Evolutionary conservation across 2,797 vertebrate genomes (phyloP).

Genomic region (Acipenser ruthenus): DNA sequence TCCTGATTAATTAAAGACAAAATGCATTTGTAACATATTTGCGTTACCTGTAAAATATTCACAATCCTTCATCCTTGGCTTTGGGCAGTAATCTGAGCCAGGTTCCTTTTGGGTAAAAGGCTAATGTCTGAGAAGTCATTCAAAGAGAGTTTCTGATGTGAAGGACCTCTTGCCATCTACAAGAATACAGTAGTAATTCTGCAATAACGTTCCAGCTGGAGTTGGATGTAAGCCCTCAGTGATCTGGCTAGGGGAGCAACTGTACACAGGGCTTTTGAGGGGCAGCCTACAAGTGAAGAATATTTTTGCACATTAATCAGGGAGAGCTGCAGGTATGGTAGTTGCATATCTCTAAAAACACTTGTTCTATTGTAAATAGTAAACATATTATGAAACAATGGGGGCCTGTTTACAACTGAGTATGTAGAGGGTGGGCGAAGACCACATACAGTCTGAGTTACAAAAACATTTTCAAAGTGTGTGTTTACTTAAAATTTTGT

Average conservation of each 20-base stretch:
- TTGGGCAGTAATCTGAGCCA: constrained; percentile 17
- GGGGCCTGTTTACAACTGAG: no score
- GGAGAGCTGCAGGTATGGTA: no score
- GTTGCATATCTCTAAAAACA: no score
- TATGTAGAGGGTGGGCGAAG: no score
- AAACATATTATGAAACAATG: no score
- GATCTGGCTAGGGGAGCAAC: neutral
- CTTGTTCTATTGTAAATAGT: no score
- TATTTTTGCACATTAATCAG: neutral
- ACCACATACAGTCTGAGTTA: no score
- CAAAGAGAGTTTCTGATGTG: constrained; percentile 9
- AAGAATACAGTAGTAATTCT: constrained; percentile 16
- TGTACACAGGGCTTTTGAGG: neutral
- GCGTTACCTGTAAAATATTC: constrained; percentile 6
- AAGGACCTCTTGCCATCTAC: constrained; percentile 12
- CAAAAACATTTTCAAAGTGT: no score
- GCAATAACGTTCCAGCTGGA: constrained; percentile 4
- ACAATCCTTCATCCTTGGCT: constrained; percentile 1
- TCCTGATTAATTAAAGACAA: no score
- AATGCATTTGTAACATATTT: neutral
- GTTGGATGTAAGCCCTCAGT: neutral
- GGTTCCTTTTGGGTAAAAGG: constrained; percentile 8
- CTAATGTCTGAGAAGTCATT: constrained; percentile 14
- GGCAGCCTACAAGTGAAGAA: neutral
- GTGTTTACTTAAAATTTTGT: no score